Percentiles rank a stretch among this genome's conserved stretches.
Conservation (phyloP, 2,888 invertebrate species). For the Endotricha flammealis region DNA sequence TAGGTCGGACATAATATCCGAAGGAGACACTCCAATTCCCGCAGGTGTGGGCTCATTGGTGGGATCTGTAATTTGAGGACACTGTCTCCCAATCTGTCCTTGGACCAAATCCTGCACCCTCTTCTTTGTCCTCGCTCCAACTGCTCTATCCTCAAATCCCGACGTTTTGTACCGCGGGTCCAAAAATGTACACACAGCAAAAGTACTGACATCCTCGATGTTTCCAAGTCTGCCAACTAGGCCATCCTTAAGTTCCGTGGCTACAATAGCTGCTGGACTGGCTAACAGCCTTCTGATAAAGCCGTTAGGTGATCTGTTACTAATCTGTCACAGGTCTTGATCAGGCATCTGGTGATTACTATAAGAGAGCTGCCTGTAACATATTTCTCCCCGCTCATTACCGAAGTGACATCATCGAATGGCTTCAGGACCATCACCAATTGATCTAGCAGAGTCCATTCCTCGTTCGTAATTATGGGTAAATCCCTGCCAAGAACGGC, state of each 20-base stretch:
- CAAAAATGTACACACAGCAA: conserved; percentile 1
- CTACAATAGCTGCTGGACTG: too few relatives aligned
- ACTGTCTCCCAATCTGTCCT: not conserved
- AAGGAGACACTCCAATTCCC: not conserved
- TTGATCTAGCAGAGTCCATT: conserved; percentile 1
- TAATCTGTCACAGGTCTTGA: not conserved
- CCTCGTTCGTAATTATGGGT: conserved; percentile 6
- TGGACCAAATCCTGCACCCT: not conserved
- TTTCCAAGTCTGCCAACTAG: too few relatives aligned
- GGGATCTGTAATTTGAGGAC: too few relatives aligned
- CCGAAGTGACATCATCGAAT: too few relatives aligned
- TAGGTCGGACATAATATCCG: not conserved
- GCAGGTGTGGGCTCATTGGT: not conserved
- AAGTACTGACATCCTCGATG: not conserved
- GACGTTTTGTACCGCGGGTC: conserved; percentile 3
- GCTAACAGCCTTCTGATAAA: too few relatives aligned
- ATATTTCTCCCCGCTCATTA: not conserved
- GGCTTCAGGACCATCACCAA: too few relatives aligned
- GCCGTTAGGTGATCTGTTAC: too few relatives aligned
- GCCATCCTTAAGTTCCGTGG: too few relatives aligned
- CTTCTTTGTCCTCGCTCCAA: too few relatives aligned
- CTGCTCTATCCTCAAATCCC: not conserved
- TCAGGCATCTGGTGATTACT: not conserved
- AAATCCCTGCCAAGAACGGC: not conserved
- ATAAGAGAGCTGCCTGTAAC: conserved; percentile 10